These are phyloP conservation scores for Sebastolobus altivelis DNA, from an alignment of 2,797 vertebrate genomes.

Conservation along the genomic window DNA sequence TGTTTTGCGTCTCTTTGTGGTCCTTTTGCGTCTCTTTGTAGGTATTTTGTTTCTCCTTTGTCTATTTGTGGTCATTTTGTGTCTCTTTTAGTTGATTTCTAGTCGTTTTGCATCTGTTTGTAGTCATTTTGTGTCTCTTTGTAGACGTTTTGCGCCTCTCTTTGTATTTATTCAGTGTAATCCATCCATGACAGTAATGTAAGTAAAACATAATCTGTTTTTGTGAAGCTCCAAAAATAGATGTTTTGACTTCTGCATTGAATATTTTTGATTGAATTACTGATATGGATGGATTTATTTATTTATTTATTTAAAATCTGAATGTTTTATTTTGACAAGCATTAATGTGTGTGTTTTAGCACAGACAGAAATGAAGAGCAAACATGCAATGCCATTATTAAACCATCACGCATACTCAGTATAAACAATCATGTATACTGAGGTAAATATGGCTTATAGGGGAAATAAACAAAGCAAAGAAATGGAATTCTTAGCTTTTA, in stretches of 20 bases:
- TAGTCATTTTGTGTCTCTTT: too few relatives aligned
- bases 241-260: neutral
- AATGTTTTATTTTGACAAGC: neutral
- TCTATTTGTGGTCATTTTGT: neutral
- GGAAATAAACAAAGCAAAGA: neutral
- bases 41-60: neutral
- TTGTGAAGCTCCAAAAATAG: neutral
- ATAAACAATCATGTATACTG: neutral
- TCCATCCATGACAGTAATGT: neutral
- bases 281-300: neutral
- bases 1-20: neutral
- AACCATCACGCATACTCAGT: neutral
- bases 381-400: neutral
- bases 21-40: neutral
- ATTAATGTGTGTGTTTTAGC: neutral
- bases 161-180: too few relatives aligned
- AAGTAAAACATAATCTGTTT: neutral
- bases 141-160: too few relatives aligned
- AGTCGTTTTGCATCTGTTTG: too few relatives aligned
- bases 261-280: neutral
- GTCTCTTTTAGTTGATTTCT: neutral
- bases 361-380: neutral
- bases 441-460: neutral
- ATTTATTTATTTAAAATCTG: neutral
- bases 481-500: slow-evolving; percentile 16